These are phyloP conservation scores for Eidolon dupreanum DNA, from an alignment of 2,797 vertebrate genomes.

Conservation along the genomic window DNA sequence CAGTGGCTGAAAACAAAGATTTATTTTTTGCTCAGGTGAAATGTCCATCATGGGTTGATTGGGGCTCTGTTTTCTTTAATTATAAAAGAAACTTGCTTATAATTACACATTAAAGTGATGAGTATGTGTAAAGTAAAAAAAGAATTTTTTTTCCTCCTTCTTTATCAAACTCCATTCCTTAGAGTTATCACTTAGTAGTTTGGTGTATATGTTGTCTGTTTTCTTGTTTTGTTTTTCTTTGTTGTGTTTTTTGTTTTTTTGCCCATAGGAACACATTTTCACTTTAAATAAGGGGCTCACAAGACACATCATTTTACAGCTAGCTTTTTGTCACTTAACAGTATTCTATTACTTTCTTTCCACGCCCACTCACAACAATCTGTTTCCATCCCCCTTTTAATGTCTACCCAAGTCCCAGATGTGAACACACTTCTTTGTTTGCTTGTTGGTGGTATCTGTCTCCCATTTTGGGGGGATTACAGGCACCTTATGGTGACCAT, in stretches of 20 bases:
- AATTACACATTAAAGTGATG: background rate
- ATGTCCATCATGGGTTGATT: background rate
- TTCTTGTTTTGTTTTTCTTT: background rate
- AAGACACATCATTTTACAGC: background rate
- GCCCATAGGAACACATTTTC: background rate
- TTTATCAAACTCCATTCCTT: background rate
- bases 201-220: background rate
- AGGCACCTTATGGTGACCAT: background rate
- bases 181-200: background rate
- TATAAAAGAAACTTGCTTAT: background rate
- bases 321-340: background rate
- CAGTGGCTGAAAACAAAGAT: background rate
- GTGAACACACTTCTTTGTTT: background rate
- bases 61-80: background rate
- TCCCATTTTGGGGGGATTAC: background rate
- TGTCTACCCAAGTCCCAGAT: fast-evolving
- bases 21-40: background rate
- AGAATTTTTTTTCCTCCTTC: background rate
- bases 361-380: fast-evolving
- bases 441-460: too few relatives aligned
- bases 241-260: background rate
- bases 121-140: background rate
- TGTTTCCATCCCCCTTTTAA: background rate
- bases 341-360: background rate
- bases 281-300: background rate